Evolutionary conservation across 2,888 invertebrate genomes (phyloP), one percentile per base, ranked within the genome.

Genomic region (Oscheius sp.): DNA sequence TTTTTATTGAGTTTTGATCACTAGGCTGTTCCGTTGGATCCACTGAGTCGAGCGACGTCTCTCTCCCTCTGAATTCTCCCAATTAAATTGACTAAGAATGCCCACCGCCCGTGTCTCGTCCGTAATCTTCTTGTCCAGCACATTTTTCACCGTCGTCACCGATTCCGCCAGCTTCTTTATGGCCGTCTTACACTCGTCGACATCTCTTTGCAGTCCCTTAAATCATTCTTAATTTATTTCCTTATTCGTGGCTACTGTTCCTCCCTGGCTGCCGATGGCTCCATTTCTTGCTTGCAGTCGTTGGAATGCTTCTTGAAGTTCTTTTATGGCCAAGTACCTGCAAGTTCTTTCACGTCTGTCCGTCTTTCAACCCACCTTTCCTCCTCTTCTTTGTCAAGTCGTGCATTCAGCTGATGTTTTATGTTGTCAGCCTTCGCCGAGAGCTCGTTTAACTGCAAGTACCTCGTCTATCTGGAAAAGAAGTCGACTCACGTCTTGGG

Each of bases 131-230:
- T 84, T 77, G 61, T 87, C 87, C 55, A 87, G 76, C 0, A 87
- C 87, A 68, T 87, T 87, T 75, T 87, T 87, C 25, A 87, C 87
- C 13, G 87, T 87, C 0, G 87, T 87, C 18, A 87, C 83, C 1
- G 86, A 85, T 61, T 87, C 87, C 0, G 87, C 86, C 52, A 87
- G 69, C 71, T 87, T 87, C 75, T 87, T 87, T 66, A 87, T 87
- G 0, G 86, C 87, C 1, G 87, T 84, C 64, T 87, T 87, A 73
- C 85, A 86, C 63, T 87, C 87, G 61, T 87, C 87, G 1, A 87
- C 80, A 68, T 87, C 87, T 9, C 86, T 73, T 46, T 77, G 75
- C 68, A 79, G 41, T 21, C 21, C 18, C 61, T n/a, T 35, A 52
- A 52, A 52, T 13, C n/a, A 18, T n/a, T 35, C 35, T 35, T 9